Base-by-base conservation (phyloP, 1,140 invertebrate species). In the Drosophila nigromelanica region DNA sequence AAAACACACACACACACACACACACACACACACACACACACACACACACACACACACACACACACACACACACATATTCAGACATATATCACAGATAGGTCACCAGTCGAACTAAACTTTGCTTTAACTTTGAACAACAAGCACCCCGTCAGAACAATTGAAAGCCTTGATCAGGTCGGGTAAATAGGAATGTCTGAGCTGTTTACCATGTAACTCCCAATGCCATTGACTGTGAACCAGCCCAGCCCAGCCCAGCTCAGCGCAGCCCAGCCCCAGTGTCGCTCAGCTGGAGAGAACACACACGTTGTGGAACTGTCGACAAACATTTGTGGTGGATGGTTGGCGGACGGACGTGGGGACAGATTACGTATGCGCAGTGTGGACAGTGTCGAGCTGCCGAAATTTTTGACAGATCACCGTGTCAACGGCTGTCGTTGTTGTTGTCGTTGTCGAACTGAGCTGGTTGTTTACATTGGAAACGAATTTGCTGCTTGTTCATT, bases 331-430 rank as follows among this genome's bases (percentile, higher is more conserved):
- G 43, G 6, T 12, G 47, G 7, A 24, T 30, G 24, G 21, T 14
- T n/a, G 47, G 24, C 7, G 24, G 52, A 21, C 37, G 52, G 52
- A 21, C 37, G 52, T 45, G 24, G 70, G 24, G 10, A 4, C 14
- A n/a, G 11, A 52, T 68, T 52, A 56, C 59, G 59, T 48, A 74
- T 63, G 43, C 70, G 74, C 51, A 45, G 39, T 35, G 63, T 74
- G 69, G 52, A 63, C 63, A 62, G 52, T 59, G 68, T 39, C 51
- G 39, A 71, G 64, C 75, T 78, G 80, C 69, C 67, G 78, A 78
- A 80, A 85, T 81, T 60, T 70, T 73, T 82, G 82, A 86, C 82
- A 78, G 82, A 86, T 86, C 81, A 86, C 81, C 75, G 71, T 77
- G 74, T 69, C 71, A 73, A 73, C 70, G 37, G 52, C 48, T 73